phyloP scores from a whole-genome alignment of 1,140 invertebrate genomes.

The Apis cerana region DNA sequence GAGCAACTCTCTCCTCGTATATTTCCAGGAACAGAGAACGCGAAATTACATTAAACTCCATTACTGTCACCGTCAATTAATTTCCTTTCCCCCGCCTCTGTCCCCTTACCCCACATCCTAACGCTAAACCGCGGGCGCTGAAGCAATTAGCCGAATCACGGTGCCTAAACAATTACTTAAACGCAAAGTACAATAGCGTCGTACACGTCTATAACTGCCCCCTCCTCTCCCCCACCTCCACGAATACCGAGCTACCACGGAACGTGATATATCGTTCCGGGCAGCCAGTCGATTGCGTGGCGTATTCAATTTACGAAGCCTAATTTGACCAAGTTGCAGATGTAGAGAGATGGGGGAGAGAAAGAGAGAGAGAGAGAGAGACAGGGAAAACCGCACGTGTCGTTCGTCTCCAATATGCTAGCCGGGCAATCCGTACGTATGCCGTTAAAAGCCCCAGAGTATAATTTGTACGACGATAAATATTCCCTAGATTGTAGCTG shows the following conservation, averaged over 20 bases:
- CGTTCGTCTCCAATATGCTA: slow-evolving; percentile 44
- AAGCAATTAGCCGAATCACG: slow-evolving; percentile 13
- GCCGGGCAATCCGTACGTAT: neutral
- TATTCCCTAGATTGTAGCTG: slow-evolving; percentile 35
- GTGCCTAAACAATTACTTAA: slow-evolving; percentile 18
- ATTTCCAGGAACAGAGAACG: too few species aligned
- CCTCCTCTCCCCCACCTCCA: neutral
- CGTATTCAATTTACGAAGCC: slow-evolving; percentile 53
- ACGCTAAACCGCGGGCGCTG: neutral
- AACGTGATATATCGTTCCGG: slow-evolving; percentile 39
- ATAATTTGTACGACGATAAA: slow-evolving; percentile 66
- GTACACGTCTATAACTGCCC: neutral
- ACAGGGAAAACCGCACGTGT: slow-evolving; percentile 43
- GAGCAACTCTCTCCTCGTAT: too few species aligned
- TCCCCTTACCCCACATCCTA: too few species aligned
- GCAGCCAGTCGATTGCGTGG: slow-evolving; percentile 40
- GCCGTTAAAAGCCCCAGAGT: slow-evolving; percentile 40
- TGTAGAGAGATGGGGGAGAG: neutral
- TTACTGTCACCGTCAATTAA: neutral
- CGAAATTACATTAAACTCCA: neutral
- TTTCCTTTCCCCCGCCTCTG: neutral
- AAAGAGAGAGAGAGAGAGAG: too few species aligned
- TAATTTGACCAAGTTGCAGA: slow-evolving; percentile 47
- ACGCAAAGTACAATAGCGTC: slow-evolving; percentile 10
- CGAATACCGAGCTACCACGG: slow-evolving; percentile 4